Percentiles rank a stretch among this genome's conserved stretches.
These are phyloP conservation scores for Drosophila saltans DNA, from an alignment of 1,140 invertebrate species.

Conservation along the genomic window DNA sequence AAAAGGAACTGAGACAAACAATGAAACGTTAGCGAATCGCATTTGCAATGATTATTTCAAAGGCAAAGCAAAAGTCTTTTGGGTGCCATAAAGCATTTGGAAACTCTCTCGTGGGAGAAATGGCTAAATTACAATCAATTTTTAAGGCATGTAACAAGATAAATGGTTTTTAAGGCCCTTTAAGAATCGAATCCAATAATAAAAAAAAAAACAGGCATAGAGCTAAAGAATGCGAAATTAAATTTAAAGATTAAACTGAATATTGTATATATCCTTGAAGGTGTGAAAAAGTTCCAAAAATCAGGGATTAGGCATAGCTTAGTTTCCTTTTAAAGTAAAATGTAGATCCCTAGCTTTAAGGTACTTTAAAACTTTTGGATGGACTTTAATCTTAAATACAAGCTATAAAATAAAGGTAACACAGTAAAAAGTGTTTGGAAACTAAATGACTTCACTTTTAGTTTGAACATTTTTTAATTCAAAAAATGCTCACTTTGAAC, in stretches of 20 bases:
- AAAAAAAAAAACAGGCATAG: not conserved
- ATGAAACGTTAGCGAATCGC: slow-evolving; percentile 30
- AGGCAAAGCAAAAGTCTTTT: slow-evolving; percentile 57
- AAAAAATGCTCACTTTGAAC: no score
- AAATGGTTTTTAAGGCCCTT: slow-evolving; percentile 37
- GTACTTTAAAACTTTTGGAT: no score
- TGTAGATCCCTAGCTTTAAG: no score
- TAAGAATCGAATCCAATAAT: not conserved
- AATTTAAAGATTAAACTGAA: not conserved
- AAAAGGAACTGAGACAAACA: slow-evolving; percentile 28
- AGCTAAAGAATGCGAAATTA: slow-evolving; percentile 41
- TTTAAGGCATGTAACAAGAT: slow-evolving; percentile 58
- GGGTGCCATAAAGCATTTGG: slow-evolving; percentile 71
- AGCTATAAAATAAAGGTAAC: no score
- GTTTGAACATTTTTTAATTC: no score
- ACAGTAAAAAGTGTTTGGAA: no score
- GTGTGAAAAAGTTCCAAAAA: not conserved
- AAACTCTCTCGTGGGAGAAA: slow-evolving; percentile 24
- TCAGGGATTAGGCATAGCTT: no score
- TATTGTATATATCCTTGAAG: not conserved
- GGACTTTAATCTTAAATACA: no score
- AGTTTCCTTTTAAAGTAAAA: no score
- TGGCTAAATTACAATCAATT: slow-evolving; percentile 73
- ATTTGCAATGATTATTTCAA: slow-evolving; percentile 65
- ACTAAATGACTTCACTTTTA: no score